Percentiles rank a stretch among this genome's conserved stretches.
phyloP scores from a whole-genome alignment of 2,113 vertebrate species.

The Xenopus borealis region DNA sequence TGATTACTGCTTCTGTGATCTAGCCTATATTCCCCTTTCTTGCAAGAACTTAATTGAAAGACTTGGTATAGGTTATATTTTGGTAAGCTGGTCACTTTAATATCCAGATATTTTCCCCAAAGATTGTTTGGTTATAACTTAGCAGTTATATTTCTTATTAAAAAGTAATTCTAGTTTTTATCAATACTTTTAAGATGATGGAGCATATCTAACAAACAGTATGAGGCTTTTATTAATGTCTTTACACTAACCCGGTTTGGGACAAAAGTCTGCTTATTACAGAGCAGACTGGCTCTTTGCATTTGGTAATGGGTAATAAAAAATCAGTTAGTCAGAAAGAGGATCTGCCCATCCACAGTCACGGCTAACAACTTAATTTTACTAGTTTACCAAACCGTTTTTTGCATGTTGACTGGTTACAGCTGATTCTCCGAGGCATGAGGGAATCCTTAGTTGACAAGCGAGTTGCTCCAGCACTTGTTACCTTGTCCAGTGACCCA shows the following conservation, averaged over 20 bases:
- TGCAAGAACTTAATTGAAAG: neutral
- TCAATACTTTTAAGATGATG: constrained; percentile 53
- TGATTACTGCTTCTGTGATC: neutral
- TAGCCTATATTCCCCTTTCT: neutral
- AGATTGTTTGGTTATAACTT: too few relatives aligned
- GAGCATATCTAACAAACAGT: constrained; percentile 65
- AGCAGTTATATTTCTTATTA: too few relatives aligned
- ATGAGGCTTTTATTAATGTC: constrained; percentile 62
- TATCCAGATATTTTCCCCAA: too few relatives aligned
- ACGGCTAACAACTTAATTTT: constrained; percentile 69
- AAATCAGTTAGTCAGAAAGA: constrained; percentile 58
- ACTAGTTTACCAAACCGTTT: constrained; percentile 75
- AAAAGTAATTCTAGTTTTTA: too few relatives aligned
- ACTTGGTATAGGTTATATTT: too few relatives aligned
- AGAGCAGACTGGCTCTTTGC: constrained; percentile 57
- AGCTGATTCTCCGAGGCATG: constrained; percentile 99
- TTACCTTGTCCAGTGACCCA: constrained; percentile 99
- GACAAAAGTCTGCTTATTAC: constrained; percentile 59
- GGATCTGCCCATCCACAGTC: constrained; percentile 73
- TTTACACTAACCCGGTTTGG: constrained; percentile 66
- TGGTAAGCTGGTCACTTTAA: too few relatives aligned
- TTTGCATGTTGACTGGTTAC: constrained; percentile 94
- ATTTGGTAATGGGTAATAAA: constrained; percentile 45
- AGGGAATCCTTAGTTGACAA: constrained; percentile 98
- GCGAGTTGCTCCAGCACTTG: constrained; percentile 97